Evolutionary conservation across 1,140 invertebrate species (phyloP).

Genomic region (Penaeus vannamei): DNA sequence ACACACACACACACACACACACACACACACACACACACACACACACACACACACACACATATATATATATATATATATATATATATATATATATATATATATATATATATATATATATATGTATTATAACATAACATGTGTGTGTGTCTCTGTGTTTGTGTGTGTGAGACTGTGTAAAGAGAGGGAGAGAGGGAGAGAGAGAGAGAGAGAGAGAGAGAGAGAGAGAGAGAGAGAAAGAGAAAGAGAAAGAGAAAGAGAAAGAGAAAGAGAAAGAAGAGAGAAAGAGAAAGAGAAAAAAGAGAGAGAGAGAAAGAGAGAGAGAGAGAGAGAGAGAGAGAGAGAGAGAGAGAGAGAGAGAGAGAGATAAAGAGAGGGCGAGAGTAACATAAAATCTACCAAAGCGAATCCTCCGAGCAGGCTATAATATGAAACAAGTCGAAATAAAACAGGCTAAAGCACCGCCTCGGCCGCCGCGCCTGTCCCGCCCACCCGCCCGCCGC

Average conservation of each 20-base stretch:
- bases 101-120: neutral
- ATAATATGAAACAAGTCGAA: no score
- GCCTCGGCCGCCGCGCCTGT: no score
- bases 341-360: neutral
- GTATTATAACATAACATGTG: slow-evolving; percentile 19
- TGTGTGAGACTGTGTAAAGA: neutral
- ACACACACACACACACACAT: no score
- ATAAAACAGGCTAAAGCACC: no score
- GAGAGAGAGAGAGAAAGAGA: neutral
- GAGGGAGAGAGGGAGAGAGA: neutral
- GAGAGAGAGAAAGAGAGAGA: no score
- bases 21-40: no score
- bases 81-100: neutral
- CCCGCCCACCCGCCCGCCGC: no score
- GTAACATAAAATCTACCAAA: no score
- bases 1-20: no score
- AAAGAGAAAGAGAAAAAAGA: neutral
- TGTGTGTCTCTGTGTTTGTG: slow-evolving; percentile 21
- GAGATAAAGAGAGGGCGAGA: no score
- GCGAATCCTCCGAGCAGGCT: no score
- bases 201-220: neutral
- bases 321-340: neutral
- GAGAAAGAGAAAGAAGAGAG: no score
- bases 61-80: slow-evolving; percentile 31
- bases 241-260: slow-evolving; percentile 11